A percentile compares a stretch with the other conserved stretches of the same genome.
Evolutionary conservation across 2,888 invertebrate genomes (phyloP).

Genomic region (Leptinotarsa peninsularis): DNA sequence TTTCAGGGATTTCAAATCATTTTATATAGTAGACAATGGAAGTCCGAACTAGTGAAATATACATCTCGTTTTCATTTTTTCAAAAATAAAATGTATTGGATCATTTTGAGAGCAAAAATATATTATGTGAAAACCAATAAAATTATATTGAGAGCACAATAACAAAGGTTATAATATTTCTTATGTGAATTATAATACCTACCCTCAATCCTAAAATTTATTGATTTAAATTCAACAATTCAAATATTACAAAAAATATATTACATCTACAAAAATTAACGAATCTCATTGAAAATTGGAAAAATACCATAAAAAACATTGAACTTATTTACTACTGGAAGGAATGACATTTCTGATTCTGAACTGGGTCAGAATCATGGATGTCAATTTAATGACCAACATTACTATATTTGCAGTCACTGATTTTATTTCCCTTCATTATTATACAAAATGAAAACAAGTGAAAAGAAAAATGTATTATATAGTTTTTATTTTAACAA

Average conservation of each 20-base stretch:
- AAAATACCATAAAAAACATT: neutral
- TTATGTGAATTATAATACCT: neutral
- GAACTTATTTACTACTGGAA: neutral
- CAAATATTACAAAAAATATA: neutral
- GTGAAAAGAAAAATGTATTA: too few species aligned
- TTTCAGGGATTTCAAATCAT: too few species aligned
- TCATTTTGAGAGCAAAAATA: neutral
- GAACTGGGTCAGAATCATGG: neutral
- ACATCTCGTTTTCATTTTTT: neutral
- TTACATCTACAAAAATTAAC: neutral
- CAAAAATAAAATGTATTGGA: too few species aligned
- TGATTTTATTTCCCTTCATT: too few species aligned
- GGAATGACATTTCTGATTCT: neutral
- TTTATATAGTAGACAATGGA: too few species aligned
- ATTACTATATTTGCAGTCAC: neutral
- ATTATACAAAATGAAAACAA: too few species aligned
- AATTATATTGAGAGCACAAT: neutral
- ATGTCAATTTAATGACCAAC: neutral
- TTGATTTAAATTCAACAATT: neutral
- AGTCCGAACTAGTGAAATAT: too few species aligned
- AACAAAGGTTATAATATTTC: neutral
- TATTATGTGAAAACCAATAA: neutral
- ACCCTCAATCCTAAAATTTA: conserved; percentile 3
- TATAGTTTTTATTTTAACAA: too few species aligned
- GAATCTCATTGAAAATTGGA: neutral